Evolutionary conservation across 2,797 vertebrate genomes (phyloP).

Genomic region (Bradypodion pumilum): DNA sequence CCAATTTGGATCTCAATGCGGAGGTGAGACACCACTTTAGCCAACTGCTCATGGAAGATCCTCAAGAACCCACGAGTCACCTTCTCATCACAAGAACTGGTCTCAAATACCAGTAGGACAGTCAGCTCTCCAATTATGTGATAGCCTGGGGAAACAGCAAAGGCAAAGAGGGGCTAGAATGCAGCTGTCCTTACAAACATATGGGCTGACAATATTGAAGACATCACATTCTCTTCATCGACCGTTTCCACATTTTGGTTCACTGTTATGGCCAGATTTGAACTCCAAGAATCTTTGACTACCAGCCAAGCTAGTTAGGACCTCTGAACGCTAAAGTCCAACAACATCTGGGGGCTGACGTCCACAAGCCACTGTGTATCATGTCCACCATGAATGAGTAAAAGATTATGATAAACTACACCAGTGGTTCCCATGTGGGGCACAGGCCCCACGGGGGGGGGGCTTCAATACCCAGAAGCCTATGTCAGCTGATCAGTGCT

Average conservation of each 20-base stretch:
- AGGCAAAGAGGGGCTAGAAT: neutral
- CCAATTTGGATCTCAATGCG: neutral
- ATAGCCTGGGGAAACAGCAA: conserved; percentile 2
- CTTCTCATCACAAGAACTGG: conserved; percentile 12
- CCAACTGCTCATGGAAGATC: neutral
- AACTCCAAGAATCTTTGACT: too few species aligned
- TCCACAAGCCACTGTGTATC: neutral
- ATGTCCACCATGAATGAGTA: neutral
- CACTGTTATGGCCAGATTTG: too few species aligned
- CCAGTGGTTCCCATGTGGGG: too few species aligned
- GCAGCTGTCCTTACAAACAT: neutral
- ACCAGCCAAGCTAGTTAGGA: too few species aligned
- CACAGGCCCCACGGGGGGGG: too few species aligned
- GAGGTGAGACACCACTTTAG: neutral
- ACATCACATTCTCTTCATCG: neutral
- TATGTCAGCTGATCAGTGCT: too few species aligned
- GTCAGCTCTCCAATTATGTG: conserved; percentile 16
- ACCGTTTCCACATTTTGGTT: too few species aligned
- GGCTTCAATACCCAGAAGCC: too few species aligned
- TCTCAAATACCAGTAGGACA: conserved; percentile 18
- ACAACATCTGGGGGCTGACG: too few species aligned
- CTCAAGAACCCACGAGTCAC: neutral
- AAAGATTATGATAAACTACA: neutral
- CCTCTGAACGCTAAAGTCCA: neutral
- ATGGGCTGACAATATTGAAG: neutral